Conservation (phyloP, 64 coral and sea anemone species). For the Catalaphyllia jardinei region DNA sequence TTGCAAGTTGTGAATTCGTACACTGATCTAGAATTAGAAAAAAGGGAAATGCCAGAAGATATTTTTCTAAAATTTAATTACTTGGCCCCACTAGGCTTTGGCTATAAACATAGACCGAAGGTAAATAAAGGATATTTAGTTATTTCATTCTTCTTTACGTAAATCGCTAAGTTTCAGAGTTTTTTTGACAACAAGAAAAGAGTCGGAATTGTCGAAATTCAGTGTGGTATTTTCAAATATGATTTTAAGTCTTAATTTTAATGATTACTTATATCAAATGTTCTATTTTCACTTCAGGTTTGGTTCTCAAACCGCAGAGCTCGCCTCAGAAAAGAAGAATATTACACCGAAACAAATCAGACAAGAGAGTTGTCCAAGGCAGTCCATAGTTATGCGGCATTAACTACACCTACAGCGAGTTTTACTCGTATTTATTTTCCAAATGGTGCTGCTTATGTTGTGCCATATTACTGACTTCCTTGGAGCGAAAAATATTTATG, state of each 20-base stretch:
- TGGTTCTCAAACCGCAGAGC: constrained; percentile 76
- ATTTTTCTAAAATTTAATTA: too few species aligned
- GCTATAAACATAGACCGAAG: too few species aligned
- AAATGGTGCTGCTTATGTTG: constrained; percentile 32
- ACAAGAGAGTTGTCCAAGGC: constrained; percentile 2
- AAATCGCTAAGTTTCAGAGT: too few species aligned
- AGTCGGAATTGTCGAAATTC: too few species aligned
- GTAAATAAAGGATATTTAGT: too few species aligned
- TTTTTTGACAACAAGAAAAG: too few species aligned
- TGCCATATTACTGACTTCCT: constrained; percentile 13
- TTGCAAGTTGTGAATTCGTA: too few species aligned
- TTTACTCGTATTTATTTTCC: constrained; percentile 45
- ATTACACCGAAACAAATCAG: constrained; percentile 39
- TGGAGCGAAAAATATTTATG: neutral
- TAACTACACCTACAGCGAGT: neutral
- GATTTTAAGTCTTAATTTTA: neutral
- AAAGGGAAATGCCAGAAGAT: too few species aligned
- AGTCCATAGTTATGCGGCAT: neutral
- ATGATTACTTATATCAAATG: neutral
- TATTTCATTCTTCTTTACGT: too few species aligned
- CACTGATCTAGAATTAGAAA: too few species aligned
- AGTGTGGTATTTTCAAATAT: too few species aligned
- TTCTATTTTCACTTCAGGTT: constrained; percentile 21
- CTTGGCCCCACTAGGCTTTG: too few species aligned
- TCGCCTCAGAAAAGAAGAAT: constrained; percentile 60